A percentile compares a stretch with the other conserved stretches of the same genome.
Conservation (phyloP, 2,113 vertebrate species). For the Desmodus rotundus region DNA sequence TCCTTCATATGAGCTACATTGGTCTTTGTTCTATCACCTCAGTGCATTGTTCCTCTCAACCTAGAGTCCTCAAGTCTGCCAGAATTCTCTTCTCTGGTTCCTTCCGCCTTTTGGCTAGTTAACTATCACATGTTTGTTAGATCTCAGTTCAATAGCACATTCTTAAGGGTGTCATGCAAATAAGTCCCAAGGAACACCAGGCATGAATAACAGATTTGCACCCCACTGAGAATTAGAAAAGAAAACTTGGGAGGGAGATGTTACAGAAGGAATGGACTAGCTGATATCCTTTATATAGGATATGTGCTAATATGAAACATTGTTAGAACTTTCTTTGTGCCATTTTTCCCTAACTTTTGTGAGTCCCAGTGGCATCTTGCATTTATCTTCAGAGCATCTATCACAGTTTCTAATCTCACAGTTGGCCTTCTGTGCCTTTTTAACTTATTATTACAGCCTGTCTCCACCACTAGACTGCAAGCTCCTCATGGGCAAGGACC, state of each 20-base stretch:
- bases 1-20: background rate
- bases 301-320: background rate
- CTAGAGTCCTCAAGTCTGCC: background rate
- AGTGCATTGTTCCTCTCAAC: background rate
- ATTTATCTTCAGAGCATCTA: background rate
- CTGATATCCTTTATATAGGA: background rate
- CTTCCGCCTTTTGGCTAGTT: background rate
- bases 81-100: background rate
- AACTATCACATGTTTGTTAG: background rate
- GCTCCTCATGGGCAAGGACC: background rate
- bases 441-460: background rate
- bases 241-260: background rate
- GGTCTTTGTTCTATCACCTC: background rate
- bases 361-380: background rate
- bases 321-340: background rate
- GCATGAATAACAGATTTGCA: background rate
- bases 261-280: background rate
- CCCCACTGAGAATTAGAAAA: background rate
- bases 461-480: background rate
- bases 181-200: background rate
- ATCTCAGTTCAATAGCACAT: background rate
- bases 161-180: background rate
- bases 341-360: background rate
- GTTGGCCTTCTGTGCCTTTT: background rate
- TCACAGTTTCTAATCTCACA: background rate